Conservation (phyloP, 2,888 invertebrate genomes). For the Heteromurus nitidus region DNA sequence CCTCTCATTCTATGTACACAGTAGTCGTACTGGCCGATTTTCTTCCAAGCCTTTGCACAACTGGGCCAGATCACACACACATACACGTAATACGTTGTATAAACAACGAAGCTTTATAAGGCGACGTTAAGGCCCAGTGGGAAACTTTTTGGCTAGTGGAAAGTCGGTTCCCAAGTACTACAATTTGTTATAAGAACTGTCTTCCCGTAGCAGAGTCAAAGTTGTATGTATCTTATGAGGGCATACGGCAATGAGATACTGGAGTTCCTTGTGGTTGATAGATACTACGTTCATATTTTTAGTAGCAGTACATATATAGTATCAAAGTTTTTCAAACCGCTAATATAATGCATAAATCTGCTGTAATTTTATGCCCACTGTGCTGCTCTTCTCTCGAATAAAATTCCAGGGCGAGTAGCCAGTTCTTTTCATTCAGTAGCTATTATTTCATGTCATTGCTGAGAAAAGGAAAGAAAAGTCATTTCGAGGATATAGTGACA, state of each 20-base stretch:
- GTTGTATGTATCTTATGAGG: constrained; percentile 1
- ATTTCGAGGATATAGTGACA: constrained; percentile 26
- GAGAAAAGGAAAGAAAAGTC: constrained; percentile 18
- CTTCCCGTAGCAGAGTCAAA: constrained; percentile 7
- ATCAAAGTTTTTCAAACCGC: constrained; percentile 24
- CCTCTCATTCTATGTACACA: constrained; percentile 1
- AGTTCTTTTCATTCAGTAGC: constrained; percentile 23
- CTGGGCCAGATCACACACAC: constrained; percentile 37
- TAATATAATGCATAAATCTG: constrained; percentile 45
- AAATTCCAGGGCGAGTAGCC: constrained; percentile 23
- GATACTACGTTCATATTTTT: neutral
- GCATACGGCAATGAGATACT: neutral
- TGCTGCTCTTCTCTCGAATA: constrained; percentile 19
- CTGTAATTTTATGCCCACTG: constrained; percentile 41
- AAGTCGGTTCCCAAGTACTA: constrained; percentile 37
- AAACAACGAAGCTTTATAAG: constrained; percentile 16
- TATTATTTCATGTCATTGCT: constrained; percentile 35
- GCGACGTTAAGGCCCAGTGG: constrained; percentile 47
- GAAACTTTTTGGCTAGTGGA: constrained; percentile 57
- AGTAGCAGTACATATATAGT: neutral
- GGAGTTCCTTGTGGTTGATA: neutral
- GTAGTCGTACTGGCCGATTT: constrained; percentile 45
- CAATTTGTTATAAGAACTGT: constrained; percentile 20
- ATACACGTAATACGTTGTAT: constrained; percentile 10
- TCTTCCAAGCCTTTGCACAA: constrained; percentile 62